Conservation (phyloP, 2,797 vertebrate species). For the Carduelis carduelis region DNA sequence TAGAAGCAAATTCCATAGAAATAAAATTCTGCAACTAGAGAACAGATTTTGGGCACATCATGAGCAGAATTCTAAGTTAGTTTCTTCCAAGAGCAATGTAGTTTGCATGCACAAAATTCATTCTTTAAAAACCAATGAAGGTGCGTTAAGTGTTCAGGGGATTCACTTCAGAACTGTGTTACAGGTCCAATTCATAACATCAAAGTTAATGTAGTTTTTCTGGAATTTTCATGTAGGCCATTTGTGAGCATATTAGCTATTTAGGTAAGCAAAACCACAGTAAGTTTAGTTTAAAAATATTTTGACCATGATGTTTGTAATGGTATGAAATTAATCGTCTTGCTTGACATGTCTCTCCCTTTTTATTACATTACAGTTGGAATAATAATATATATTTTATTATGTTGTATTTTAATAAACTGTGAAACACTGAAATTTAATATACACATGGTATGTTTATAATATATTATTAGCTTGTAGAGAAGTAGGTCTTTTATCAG, state of each 20-base stretch:
- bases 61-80: not conserved
- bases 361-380: not conserved
- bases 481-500: not conserved
- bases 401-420: not conserved
- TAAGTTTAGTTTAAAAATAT: not conserved
- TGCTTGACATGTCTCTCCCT: not conserved
- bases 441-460: not conserved
- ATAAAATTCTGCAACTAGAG: not conserved
- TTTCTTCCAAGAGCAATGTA: not conserved
- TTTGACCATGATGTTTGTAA: not conserved
- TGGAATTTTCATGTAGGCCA: not conserved
- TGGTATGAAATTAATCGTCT: not conserved
- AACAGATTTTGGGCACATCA: not conserved
- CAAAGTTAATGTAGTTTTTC: not conserved
- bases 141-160: not conserved
- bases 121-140: not conserved
- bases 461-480: not conserved
- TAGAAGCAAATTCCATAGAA: not conserved
- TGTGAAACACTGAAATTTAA: not conserved
- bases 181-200: not conserved
- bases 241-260: constrained; percentile 1
- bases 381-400: not conserved
- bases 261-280: not conserved
- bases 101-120: not conserved
- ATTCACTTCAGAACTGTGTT: not conserved